Conservation (phyloP, 1,140 invertebrate genomes). For the Lasaia peninsularis region DNA sequence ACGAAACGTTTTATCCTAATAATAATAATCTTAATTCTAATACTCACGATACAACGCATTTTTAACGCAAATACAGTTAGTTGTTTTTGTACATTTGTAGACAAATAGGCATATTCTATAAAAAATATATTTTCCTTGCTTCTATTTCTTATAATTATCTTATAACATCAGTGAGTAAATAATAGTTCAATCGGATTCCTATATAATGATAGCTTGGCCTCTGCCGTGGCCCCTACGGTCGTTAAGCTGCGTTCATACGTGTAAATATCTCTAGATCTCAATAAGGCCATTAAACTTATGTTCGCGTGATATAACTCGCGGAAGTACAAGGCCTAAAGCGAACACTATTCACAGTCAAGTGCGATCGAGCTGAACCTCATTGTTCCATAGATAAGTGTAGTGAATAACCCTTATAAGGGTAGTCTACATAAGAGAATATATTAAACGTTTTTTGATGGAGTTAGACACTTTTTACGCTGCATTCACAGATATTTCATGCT, state of each 20-base stretch:
- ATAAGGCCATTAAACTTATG: constrained; percentile 47
- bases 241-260: constrained; percentile 13
- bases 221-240: not conserved
- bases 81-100: too few species aligned
- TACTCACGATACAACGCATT: too few species aligned
- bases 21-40: too few species aligned
- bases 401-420: constrained; percentile 17
- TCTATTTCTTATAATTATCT: not conserved
- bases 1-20: too few species aligned
- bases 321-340: constrained; percentile 49
- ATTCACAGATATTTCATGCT: too few species aligned
- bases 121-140: not conserved
- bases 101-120: too few species aligned
- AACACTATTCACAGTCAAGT: constrained; percentile 55
- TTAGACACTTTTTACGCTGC: too few species aligned
- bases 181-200: constrained; percentile 1
- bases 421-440: not conserved
- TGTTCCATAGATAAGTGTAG: constrained; percentile 42
- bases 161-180: not conserved
- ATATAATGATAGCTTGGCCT: constrained; percentile 6
- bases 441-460: not conserved
- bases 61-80: too few species aligned
- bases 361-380: constrained; percentile 64
- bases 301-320: constrained; percentile 47
- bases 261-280: constrained; percentile 35